Evolutionary conservation across 1,140 invertebrate genomes (phyloP), one percentile per base, ranked within the genome.

Genomic region (Drosophila gunungcola): DNA sequence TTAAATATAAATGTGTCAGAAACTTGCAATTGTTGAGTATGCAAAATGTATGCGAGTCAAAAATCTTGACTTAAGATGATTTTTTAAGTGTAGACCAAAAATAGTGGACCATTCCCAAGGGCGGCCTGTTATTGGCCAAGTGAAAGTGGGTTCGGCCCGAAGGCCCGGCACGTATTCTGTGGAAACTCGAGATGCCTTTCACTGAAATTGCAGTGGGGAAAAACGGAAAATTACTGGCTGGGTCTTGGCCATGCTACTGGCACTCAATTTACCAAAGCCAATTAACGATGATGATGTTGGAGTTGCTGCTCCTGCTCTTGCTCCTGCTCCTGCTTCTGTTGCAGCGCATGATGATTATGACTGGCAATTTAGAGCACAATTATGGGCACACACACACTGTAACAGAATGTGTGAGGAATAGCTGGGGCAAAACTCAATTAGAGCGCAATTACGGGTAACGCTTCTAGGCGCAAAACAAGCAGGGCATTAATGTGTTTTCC

Each of bases 331-430:
- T 21, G 16, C 16, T 21, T 21, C 16, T 21, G 16, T 21, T 21
- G 16, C 16, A 21, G 53, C 56, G 42, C 62, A 73, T 78, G 82
- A 78, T 78, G 63, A 53, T 78, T 74, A 82, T 88, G 83, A 86
- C 78, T 79, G 51, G 83, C 84, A 88, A 88, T 83, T 88, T 83
- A 74, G 64, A 77, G 75, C 68, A 45, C 80, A 89, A 89, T 88
- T 83, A 88, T 83, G 49, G 64, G 27, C 45, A 42, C 29, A 58
- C 45, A 41, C 51, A 62, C 43, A 45, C 57, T 12, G 49, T 53
- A 10, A 46, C 10, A 21, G 13, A 45, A 52, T 57, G 57, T 61
- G 43, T 61, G 57, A 61, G 43, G 48, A 60, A 52, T 61, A 46
- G 43, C 49, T 38, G 38, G 41, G 52, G 60, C 76, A 45, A 56